Evolutionary conservation across 1,140 invertebrate genomes (phyloP).

Genomic region (Aphidius ervi): DNA sequence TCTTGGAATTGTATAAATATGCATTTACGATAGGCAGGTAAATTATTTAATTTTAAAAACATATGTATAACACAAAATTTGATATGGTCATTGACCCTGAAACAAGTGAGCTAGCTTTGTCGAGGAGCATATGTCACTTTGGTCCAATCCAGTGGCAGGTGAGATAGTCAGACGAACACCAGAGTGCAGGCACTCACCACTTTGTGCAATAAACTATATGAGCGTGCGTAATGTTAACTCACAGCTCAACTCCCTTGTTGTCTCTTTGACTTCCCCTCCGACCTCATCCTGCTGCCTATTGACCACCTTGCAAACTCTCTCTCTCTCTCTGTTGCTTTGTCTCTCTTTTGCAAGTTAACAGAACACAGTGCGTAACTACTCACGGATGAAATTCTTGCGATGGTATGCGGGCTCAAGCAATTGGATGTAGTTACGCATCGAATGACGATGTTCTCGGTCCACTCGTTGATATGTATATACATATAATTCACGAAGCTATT

Average conservation of each 20-base stretch:
- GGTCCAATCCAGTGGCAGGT: conserved; percentile 17
- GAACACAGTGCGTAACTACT: conserved; percentile 4
- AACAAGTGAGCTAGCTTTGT: neutral
- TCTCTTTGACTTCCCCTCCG: conserved; percentile 4
- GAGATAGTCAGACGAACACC: neutral
- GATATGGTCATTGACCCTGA: no score
- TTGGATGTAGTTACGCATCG: conserved; percentile 44
- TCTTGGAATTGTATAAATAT: no score
- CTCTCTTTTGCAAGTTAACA: conserved; percentile 2
- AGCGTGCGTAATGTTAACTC: conserved; percentile 30
- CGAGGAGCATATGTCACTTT: conserved; percentile 29
- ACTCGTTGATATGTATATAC: neutral
- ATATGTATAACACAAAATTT: no score
- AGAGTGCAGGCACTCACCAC: conserved; percentile 17
- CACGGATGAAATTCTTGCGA: conserved; percentile 35
- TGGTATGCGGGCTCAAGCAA: conserved; percentile 35
- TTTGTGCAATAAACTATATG: conserved; percentile 37
- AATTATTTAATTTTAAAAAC: conserved; percentile 7
- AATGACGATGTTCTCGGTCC: conserved; percentile 32
- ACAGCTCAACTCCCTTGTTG: neutral
- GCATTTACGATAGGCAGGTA: neutral
- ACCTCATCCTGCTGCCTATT: conserved; percentile 7
- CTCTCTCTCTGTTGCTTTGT: neutral
- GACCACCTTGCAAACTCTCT: neutral
- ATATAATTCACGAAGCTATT: no score